phyloP scores from a whole-genome alignment of 2,888 invertebrate species.

The Lydus trimaculatus region DNA sequence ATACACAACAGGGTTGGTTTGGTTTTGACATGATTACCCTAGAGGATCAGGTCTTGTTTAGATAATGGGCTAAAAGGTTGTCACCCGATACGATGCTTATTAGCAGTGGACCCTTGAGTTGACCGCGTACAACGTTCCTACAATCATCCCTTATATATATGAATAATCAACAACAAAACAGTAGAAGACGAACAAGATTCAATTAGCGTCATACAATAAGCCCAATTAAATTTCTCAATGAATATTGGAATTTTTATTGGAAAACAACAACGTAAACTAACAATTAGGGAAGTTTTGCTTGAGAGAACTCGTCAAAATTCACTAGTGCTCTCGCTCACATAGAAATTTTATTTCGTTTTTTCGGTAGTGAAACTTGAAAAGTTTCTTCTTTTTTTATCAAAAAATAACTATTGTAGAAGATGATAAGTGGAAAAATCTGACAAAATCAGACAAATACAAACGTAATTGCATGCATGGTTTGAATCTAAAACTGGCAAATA shows the following conservation, averaged over 20 bases:
- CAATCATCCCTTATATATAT: slow-evolving; percentile 42
- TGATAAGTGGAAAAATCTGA: background rate
- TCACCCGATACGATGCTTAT: slow-evolving; percentile 43
- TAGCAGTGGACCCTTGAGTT: slow-evolving; percentile 35
- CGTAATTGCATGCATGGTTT: background rate
- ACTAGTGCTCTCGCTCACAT: no score
- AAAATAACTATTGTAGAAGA: no score
- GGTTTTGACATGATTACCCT: slow-evolving; percentile 47
- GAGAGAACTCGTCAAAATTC: background rate
- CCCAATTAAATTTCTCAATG: slow-evolving; percentile 21
- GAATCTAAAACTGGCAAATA: slow-evolving; percentile 28
- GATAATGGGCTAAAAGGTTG: slow-evolving; percentile 52
- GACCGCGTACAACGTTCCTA: slow-evolving; percentile 51
- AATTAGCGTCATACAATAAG: slow-evolving; percentile 27
- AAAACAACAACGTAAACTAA: background rate
- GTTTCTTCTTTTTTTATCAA: no score
- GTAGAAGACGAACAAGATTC: slow-evolving; percentile 21
- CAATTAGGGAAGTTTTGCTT: no score
- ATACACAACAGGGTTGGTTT: slow-evolving; percentile 13
- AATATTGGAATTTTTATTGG: background rate
- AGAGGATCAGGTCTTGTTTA: slow-evolving; percentile 51
- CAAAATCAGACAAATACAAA: background rate
- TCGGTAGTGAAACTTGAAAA: no score
- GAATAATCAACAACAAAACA: slow-evolving; percentile 50
- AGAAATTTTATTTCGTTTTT: no score